Evolutionary conservation across 2,797 vertebrate genomes (phyloP).

Genomic region (Tarsius wallacei): DNA sequence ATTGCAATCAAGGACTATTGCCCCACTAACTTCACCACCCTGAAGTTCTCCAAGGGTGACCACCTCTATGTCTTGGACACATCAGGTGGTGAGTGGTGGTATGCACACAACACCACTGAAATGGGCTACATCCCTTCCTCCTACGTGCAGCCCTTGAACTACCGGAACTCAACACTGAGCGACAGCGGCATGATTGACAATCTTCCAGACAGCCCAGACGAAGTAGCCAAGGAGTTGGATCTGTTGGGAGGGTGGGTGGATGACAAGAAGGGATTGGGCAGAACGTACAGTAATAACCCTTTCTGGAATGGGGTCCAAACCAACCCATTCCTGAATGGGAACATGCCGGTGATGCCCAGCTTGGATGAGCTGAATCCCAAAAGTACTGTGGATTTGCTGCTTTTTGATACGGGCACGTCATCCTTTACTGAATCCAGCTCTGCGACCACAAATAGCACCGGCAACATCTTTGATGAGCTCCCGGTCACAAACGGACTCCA

Average conservation of each 20-base stretch:
- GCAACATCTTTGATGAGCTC: conserved; percentile 91
- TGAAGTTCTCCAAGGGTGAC: conserved; percentile 98
- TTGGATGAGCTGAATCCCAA: conserved; percentile 87
- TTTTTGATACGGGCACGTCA: conserved; percentile 92
- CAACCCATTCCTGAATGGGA: conserved; percentile 94
- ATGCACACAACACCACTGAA: conserved; percentile 98
- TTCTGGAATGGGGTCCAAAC: conserved; percentile 93
- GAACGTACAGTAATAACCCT: conserved; percentile 91
- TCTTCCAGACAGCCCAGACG: conserved; percentile 94
- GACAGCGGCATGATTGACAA: conserved; percentile 98
- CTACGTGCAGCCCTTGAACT: conserved; percentile 95
- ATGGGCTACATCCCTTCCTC: conserved; percentile 99
- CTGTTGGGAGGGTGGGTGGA: conserved; percentile 94
- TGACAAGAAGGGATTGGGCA: conserved; percentile 86
- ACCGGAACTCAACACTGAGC: conserved; percentile 95
- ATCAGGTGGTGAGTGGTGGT: conserved; percentile 98
- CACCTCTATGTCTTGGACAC: conserved; percentile 97
- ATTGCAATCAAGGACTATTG: conserved; percentile 98
- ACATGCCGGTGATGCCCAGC: conserved; percentile 82
- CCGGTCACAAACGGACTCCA: conserved; percentile 86
- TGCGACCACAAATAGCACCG: conserved; percentile 90
- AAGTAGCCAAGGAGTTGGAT: conserved; percentile 94
- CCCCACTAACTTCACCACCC: conserved; percentile 97
- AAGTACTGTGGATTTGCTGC: conserved; percentile 92
- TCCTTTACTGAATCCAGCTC: conserved; percentile 79